These are phyloP conservation scores for Drosophila dives DNA, from an alignment of 2,888 invertebrate species.

Conservation along the genomic window DNA sequence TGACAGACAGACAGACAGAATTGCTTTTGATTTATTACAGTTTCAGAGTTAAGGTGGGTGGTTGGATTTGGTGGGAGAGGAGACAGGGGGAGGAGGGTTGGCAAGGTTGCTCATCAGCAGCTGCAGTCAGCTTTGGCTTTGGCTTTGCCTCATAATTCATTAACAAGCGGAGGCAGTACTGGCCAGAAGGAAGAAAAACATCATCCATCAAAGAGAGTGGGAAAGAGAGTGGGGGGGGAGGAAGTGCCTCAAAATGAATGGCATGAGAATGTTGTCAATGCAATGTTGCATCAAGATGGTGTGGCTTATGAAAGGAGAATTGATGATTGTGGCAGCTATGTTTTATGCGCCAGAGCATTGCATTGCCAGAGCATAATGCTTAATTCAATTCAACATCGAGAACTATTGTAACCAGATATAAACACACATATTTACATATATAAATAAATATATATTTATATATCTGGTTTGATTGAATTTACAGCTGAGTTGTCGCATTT, in stretches of 20 bases:
- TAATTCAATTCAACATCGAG: constrained; percentile 4
- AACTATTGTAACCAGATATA: constrained; percentile 8
- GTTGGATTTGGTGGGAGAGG: constrained; percentile 8
- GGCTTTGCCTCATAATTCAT: constrained; percentile 78
- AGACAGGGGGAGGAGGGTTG: constrained; percentile 27
- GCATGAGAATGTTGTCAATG: constrained; percentile 33
- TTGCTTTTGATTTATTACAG: constrained; percentile 82
- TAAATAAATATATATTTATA: neutral
- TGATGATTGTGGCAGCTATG: constrained; percentile 21
- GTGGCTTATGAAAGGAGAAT: constrained; percentile 10
- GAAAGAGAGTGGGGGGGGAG: neutral
- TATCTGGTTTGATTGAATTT: constrained; percentile 24
- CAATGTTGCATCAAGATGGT: constrained; percentile 11
- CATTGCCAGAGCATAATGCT: neutral
- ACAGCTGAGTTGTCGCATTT: constrained; percentile 19
- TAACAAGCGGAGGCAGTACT: constrained; percentile 53
- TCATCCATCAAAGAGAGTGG: constrained; percentile 25
- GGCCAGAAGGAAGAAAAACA: constrained; percentile 17
- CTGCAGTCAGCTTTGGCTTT: constrained; percentile 65
- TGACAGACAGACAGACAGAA: constrained; percentile 28
- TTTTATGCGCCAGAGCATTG: neutral
- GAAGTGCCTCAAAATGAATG: constrained; percentile 3
- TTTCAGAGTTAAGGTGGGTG: neutral
- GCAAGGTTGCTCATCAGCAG: constrained; percentile 70
- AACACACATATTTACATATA: constrained; percentile 7